Conservation (phyloP, 1,140 invertebrate genomes). For the Penaeus indicus region DNA sequence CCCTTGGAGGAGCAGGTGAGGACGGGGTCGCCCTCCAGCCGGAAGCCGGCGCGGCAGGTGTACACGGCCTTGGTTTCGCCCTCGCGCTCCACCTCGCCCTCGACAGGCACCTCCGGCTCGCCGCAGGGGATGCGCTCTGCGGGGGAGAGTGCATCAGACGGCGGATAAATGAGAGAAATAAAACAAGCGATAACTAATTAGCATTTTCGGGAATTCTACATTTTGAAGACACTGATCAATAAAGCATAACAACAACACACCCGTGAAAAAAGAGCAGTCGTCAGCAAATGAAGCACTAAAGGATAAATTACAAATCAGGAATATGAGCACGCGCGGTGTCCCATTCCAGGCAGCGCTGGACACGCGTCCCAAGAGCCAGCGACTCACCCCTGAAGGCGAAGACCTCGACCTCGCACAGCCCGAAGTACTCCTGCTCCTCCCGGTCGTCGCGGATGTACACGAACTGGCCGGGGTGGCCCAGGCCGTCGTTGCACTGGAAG, state of each 20-base stretch:
- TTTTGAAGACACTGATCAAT: neutral
- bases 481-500: conserved; percentile 66
- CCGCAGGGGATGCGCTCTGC: conserved; percentile 67
- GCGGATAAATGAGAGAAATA: neutral
- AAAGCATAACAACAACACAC: neutral
- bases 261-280: neutral
- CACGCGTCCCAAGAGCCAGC: neutral
- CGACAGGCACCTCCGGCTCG: conserved; percentile 67
- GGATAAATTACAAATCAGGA: neutral
- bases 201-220: neutral
- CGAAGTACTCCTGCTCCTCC: conserved; percentile 69
- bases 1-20: conserved; percentile 66
- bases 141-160: neutral
- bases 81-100: conserved; percentile 57
- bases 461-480: conserved; percentile 68
- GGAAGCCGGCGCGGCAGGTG: conserved; percentile 84
- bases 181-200: neutral
- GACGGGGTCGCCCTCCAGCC: conserved; percentile 83
- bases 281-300: neutral
- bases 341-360: no score
- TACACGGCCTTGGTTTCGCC: conserved; percentile 85
- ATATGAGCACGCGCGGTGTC: neutral
- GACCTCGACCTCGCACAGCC: conserved; percentile 70
- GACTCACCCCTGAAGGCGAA: conserved; percentile 69
- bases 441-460: conserved; percentile 70